phyloP scores from a whole-genome alignment of 2,888 invertebrate genomes.

The Xanthia togata region DNA sequence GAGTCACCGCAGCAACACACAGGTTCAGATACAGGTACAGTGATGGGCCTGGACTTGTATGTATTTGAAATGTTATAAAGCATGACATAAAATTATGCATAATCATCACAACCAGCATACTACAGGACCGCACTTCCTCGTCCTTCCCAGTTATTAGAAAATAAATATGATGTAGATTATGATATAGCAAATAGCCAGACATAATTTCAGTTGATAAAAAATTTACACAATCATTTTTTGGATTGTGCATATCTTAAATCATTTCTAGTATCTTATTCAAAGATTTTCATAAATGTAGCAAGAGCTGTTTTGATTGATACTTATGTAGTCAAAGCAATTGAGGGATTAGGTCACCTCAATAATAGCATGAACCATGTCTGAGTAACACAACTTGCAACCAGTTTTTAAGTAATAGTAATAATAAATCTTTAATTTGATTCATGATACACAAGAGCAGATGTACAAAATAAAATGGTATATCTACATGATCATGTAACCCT shows the following conservation, averaged over 20 bases:
- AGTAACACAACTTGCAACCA: background rate
- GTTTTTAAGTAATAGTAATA: too few species aligned
- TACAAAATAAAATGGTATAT: too few species aligned
- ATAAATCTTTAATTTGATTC: too few species aligned
- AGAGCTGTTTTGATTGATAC: background rate
- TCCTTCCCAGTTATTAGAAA: conserved; percentile 10
- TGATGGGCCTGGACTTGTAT: conserved; percentile 25
- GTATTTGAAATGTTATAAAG: conserved; percentile 3
- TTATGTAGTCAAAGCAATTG: background rate
- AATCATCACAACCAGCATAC: conserved; percentile 1
- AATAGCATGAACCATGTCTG: background rate
- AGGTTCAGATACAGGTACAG: conserved; percentile 87
- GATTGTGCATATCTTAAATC: conserved; percentile 9
- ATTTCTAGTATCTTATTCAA: conserved; percentile 15
- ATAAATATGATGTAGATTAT: conserved; percentile 3
- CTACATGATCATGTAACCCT: too few species aligned
- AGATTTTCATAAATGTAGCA: background rate
- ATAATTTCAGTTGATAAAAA: background rate
- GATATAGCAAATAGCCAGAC: background rate
- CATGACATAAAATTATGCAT: conserved; percentile 13
- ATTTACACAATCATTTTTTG: conserved; percentile 23
- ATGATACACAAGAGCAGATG: too few species aligned
- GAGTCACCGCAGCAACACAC: conserved; percentile 77
- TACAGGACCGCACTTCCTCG: background rate
- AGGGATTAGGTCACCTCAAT: background rate